Evolutionary conservation across 1,140 invertebrate species (phyloP).

Genomic region (Aphelinus atriplicis): DNA sequence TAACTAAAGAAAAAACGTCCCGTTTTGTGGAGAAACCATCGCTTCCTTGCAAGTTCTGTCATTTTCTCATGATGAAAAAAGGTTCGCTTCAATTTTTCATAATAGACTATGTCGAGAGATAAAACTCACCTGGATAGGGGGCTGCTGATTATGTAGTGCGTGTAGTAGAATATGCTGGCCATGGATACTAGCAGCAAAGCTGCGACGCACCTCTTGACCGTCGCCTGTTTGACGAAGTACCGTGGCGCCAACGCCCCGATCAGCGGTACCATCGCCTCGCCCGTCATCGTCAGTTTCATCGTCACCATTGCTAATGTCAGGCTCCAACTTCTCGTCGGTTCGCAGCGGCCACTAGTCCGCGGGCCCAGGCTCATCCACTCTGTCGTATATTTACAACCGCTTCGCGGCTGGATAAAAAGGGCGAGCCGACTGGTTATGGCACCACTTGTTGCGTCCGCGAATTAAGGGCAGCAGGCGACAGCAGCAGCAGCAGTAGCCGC

Average conservation of each 20-base stretch:
- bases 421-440: slow-evolving; percentile 20
- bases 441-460: slow-evolving; percentile 54
- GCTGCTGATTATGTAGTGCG: slow-evolving; percentile 76
- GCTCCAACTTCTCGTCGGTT: neutral
- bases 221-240: slow-evolving; percentile 73
- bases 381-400: too few species aligned
- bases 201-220: slow-evolving; percentile 77
- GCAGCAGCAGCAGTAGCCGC: slow-evolving; percentile 43
- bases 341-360: neutral
- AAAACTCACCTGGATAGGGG: slow-evolving; percentile 75
- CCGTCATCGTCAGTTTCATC: slow-evolving; percentile 58
- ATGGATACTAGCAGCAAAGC: slow-evolving; percentile 74
- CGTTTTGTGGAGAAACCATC: too few species aligned
- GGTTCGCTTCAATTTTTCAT: too few species aligned
- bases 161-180: slow-evolving; percentile 79
- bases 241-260: slow-evolving; percentile 63
- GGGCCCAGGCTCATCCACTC: too few species aligned
- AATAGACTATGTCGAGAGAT: too few species aligned
- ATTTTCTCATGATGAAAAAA: too few species aligned
- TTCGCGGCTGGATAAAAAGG: too few species aligned
- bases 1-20: too few species aligned
- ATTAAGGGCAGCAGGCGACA: slow-evolving; percentile 36
- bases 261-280: slow-evolving; percentile 60
- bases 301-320: slow-evolving; percentile 39
- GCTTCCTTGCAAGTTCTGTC: too few species aligned